Conservation (phyloP, 2,113 vertebrate genomes). For the Calonectris borealis region DNA sequence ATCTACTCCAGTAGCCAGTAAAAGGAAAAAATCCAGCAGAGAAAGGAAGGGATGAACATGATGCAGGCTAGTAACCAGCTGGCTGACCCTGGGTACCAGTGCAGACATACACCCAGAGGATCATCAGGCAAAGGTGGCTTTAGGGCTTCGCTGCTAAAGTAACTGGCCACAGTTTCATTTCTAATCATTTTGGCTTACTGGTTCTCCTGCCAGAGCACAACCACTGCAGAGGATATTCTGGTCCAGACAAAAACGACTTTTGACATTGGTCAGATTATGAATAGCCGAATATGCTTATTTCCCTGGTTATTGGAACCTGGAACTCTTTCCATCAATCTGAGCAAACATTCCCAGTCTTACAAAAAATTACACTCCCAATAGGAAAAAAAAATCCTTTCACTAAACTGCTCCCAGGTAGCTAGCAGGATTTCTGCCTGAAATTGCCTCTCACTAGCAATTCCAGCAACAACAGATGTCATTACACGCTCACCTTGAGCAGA, state of each 20-base stretch:
- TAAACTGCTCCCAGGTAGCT: not conserved
- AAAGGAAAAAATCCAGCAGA: not conserved
- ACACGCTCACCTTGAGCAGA: not conserved
- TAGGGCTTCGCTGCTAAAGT: not conserved
- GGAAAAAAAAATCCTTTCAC: not conserved
- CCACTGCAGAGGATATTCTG: not conserved
- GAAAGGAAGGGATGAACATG: not conserved
- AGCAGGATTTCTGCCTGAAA: not conserved
- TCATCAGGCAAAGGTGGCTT: not conserved
- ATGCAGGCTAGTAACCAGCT: not conserved
- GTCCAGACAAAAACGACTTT: not conserved
- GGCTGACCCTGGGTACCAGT: not conserved
- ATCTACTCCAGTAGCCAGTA: not conserved
- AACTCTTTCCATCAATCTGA: not conserved
- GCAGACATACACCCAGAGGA: not conserved
- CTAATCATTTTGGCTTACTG: not conserved
- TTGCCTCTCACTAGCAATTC: not conserved
- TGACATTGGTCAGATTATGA: not conserved
- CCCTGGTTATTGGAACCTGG: not conserved
- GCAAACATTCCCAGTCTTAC: not conserved
- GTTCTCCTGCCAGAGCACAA: not conserved
- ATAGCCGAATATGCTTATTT: not conserved
- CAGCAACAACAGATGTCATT: not conserved
- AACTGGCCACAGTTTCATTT: not conserved
- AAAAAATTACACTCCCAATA: not conserved